Evolutionary conservation across 2,797 vertebrate species (phyloP).

Genomic region (Anguilla anguilla): DNA sequence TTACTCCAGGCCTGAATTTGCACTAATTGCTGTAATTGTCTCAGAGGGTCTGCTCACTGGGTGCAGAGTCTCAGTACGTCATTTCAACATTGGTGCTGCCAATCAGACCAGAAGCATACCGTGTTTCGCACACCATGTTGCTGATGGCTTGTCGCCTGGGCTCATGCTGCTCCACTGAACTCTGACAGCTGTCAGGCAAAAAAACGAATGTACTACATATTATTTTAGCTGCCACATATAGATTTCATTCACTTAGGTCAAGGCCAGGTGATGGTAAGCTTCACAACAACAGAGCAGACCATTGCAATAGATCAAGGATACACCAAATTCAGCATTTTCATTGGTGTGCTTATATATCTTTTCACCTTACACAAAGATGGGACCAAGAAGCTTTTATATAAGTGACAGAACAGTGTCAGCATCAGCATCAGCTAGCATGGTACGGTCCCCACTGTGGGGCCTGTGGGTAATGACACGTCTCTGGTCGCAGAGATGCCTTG

Average conservation of each 20-base stretch:
- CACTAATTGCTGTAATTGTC: conserved; percentile 42
- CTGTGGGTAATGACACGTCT: background rate
- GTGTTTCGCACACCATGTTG: conserved; percentile 21
- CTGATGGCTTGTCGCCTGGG: conserved; percentile 17
- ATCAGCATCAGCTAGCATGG: background rate
- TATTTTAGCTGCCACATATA: conserved; percentile 18
- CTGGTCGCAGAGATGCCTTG: background rate
- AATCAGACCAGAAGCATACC: conserved; percentile 24
- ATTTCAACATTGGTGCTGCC: conserved; percentile 35
- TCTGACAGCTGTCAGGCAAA: conserved; percentile 21
- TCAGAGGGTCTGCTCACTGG: conserved; percentile 29
- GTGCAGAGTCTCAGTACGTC: conserved; percentile 27
- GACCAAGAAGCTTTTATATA: background rate
- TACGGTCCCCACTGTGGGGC: background rate
- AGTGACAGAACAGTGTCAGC: background rate
- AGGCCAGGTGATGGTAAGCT: background rate
- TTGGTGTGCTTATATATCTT: conserved; percentile 9
- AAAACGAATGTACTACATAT: background rate
- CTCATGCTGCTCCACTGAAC: background rate
- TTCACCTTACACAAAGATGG: background rate
- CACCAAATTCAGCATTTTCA: conserved; percentile 8
- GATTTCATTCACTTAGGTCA: conserved; percentile 7
- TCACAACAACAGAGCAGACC: background rate
- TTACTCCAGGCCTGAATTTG: conserved; percentile 29
- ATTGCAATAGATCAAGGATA: background rate